These are phyloP conservation scores for Calypte anna DNA, from an alignment of 2,113 vertebrate species.

Conservation along the genomic window DNA sequence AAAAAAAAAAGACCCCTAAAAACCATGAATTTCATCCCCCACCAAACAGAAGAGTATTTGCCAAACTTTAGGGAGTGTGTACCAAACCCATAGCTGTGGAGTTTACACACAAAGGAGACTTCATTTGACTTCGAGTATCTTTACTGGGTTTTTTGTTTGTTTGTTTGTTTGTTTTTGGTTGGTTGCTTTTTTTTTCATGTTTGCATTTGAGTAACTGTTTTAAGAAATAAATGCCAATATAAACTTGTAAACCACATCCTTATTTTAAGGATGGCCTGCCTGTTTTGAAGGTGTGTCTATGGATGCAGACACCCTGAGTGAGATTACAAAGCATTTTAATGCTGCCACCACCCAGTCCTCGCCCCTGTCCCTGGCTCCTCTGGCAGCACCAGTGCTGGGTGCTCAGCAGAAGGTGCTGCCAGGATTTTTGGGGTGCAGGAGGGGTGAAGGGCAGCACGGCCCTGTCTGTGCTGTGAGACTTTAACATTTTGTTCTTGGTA, in stretches of 20 bases:
- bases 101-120: conserved; percentile 8
- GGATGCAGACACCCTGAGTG: not conserved
- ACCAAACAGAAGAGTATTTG: conserved; percentile 18
- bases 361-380: not conserved
- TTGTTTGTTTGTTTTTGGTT: not conserved
- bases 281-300: not conserved
- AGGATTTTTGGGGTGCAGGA: not conserved
- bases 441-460: not conserved
- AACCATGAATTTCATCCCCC: not conserved
- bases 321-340: not conserved
- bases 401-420: not conserved
- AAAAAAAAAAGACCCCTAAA: not conserved
- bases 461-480: not conserved
- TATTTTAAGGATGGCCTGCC: conserved; percentile 56
- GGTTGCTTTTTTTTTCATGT: not conserved
- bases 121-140: not conserved
- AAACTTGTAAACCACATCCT: not conserved
- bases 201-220: not conserved
- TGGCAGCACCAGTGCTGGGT: not conserved
- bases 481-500: not conserved
- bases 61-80: not conserved
- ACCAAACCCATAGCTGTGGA: not conserved
- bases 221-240: conserved; percentile 11
- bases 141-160: not conserved
- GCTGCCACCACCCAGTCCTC: not conserved